Conservation (phyloP, 1,140 invertebrate genomes). For the Palaemon carinicauda region DNA sequence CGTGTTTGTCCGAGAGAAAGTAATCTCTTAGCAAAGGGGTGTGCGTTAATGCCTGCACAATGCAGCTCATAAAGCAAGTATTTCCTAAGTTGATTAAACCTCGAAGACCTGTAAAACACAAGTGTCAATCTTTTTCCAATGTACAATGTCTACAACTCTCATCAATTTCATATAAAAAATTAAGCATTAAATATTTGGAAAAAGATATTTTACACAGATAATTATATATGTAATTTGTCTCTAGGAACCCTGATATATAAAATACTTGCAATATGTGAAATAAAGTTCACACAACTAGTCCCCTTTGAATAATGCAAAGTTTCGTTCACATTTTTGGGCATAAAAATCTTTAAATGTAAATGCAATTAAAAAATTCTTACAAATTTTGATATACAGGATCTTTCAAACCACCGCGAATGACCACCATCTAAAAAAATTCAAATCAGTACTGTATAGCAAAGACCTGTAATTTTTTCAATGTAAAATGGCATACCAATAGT, state of each 20-base stretch:
- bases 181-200: no score
- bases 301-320: background rate
- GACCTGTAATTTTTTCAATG: no score
- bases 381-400: background rate
- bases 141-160: slow-evolving; percentile 19
- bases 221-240: no score
- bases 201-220: no score
- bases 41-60: slow-evolving; percentile 94
- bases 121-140: background rate
- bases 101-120: slow-evolving; percentile 72
- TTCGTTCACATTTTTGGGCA: no score
- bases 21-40: slow-evolving; percentile 94
- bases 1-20: slow-evolving; percentile 91
- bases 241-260: no score
- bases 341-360: background rate
- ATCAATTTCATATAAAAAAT: no score
- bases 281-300: background rate
- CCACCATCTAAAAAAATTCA: background rate
- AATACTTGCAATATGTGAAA: no score
- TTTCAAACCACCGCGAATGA: background rate
- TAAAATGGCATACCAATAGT: slow-evolving; percentile 73
- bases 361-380: background rate
- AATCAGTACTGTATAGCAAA: no score
- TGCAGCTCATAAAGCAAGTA: slow-evolving; percentile 99
- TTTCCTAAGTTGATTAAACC: slow-evolving; percentile 97